Base-by-base conservation (phyloP, 1,140 invertebrate genomes). In the Drusus annulatus region DNA sequence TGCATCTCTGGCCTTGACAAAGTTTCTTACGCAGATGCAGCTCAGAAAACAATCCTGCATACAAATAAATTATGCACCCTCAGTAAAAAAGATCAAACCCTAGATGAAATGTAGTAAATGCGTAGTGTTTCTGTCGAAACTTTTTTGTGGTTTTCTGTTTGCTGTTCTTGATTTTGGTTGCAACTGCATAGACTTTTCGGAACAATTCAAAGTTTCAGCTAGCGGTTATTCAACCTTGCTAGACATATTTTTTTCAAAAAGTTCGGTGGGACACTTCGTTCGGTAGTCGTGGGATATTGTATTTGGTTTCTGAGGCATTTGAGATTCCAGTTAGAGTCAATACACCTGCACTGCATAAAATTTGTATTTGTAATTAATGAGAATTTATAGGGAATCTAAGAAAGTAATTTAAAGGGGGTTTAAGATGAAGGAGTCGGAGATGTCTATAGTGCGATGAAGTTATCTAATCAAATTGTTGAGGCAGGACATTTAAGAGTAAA, bases 141-240 rank as follows among this genome's bases (percentile, higher is more conserved):
- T 5, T 71, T 71, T 51, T 52, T 52, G n/a, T 25, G 7, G 7
- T 6, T 52, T 51, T 71, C 3, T n/a, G 19, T 71, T 71, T 23
- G 19, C 45, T 50, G 5, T 0, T 21, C 13, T 21, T 5, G 19
- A 51, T 71, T 71, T 52, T 51, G n/a, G 45, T 51, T 28, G 16
- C 6, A 8, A 50, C n/a, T 21, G 17, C 45, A 19, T 23, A 71
- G 17, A 45, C 19, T 51, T 51, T 71, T 51, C n/a, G 68, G 45
- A 50, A 71, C 68, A 71, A 45, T 71, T 51, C 45, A 15, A 23
- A 3, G 68, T 19, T 65, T 65, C 36, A n/a, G 50, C 74, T 82
- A 82, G 81, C 81, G 81, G 81, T 82, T 82, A 82, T 82, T 82
- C 78, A 82, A 82, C 81, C 78, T 80, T 80, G 75, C 58, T 60